Base-by-base conservation (phyloP, 1,140 invertebrate genomes). In the Drosophila novamexicana region DNA sequence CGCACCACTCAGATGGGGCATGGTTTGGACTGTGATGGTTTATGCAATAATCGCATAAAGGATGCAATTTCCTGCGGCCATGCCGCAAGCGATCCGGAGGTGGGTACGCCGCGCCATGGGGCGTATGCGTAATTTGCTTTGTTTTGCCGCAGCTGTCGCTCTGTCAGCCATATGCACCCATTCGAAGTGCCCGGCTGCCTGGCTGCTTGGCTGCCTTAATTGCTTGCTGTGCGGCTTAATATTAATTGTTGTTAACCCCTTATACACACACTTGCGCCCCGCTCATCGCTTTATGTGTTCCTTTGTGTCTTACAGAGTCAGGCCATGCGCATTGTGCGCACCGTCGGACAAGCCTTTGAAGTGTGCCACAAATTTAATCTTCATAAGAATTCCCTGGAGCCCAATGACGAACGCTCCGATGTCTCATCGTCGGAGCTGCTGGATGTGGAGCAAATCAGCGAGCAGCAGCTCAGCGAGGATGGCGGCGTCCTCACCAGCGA, bases 271-370 rank as follows among this genome's bases (percentile, higher is more conserved):
- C 68, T 50, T 56, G 49, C n/a, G 14, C 10, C 36, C 29, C 22
- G 22, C 22, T 29, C n/a, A 45, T 45, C 6, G 12, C 2, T 8
- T 10, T 50, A n/a, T 45, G 12, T 42, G 16, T 63, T 16, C 54
- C 57, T 29, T 39, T 52, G 85, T 93, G 71, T 79, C 79, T 94
- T 94, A 47, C 95, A 99, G 98, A 98, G 96, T 93, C 98, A 99
- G 94, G 98, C 98, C 5, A 98, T 99, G 97, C 95, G 97, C 84
- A 97, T 99, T 78, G 98, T 99, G 42, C 95, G 98, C 84, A 99
- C 98, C 0, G 98, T 99, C 72, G 98, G 98, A 37, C 98, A 99
- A 93, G 98, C 98, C 16, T 99, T 99, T 94, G 98, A 99, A 94
- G 98, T 99, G 90, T 99, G 98, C 94, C 98, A 99, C 95, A 99